These are phyloP conservation scores for Gymnothorax javanicus DNA, from an alignment of 2,797 vertebrate species.

Conservation along the genomic window DNA sequence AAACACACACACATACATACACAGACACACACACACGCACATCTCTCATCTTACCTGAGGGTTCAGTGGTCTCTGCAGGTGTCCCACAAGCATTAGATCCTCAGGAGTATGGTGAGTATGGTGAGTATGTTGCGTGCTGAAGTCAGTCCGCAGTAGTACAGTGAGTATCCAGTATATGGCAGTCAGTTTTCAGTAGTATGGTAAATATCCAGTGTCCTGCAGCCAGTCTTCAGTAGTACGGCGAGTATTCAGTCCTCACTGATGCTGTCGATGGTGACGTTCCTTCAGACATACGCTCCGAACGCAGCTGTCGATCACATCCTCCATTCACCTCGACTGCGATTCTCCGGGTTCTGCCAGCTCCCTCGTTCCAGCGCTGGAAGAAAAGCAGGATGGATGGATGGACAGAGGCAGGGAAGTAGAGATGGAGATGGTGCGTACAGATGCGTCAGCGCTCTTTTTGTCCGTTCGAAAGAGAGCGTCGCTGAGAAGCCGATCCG, in stretches of 20 bases:
- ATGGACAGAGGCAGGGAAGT: background rate
- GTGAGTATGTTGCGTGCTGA: too few relatives aligned
- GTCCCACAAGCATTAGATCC: background rate
- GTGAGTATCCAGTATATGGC: too few relatives aligned
- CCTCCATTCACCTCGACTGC: background rate
- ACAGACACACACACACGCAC: conserved; percentile 43
- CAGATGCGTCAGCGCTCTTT: background rate
- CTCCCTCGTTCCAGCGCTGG: background rate
- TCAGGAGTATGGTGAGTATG: too few relatives aligned
- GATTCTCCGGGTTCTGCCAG: background rate
- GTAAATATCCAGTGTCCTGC: too few relatives aligned
- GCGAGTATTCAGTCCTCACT: too few relatives aligned
- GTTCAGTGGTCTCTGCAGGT: too few relatives aligned
- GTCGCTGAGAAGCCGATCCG: background rate
- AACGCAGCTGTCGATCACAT: background rate
- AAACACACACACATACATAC: background rate
- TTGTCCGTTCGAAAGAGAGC: background rate
- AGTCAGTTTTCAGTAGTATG: too few relatives aligned
- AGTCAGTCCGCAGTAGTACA: too few relatives aligned
- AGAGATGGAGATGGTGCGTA: background rate
- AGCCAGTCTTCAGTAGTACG: too few relatives aligned
- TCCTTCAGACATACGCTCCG: background rate
- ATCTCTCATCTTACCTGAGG: background rate
- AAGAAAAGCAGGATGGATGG: background rate
- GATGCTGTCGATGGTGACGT: background rate